These are phyloP conservation scores for Aulostomus chinensis DNA, from an alignment of 2,797 vertebrate genomes.

Conservation along the genomic window DNA sequence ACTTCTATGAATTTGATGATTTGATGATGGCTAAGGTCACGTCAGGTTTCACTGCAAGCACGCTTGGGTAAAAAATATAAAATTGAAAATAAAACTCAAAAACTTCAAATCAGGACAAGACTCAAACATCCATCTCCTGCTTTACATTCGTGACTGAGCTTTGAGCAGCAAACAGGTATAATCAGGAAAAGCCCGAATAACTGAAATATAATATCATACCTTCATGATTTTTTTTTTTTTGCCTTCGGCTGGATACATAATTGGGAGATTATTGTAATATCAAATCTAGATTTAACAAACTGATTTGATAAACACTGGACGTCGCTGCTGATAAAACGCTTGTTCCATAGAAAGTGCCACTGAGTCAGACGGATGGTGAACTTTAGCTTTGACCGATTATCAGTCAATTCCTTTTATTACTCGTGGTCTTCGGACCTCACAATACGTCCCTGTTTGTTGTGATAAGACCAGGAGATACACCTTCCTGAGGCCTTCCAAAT, in stretches of 20 bases:
- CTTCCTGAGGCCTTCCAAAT: background rate
- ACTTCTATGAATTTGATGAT: too few species aligned
- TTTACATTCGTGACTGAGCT: too few species aligned
- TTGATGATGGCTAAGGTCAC: too few species aligned
- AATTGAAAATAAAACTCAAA: too few species aligned
- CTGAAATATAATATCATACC: too few species aligned
- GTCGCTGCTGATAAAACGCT: constrained; percentile 2
- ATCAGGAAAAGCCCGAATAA: background rate
- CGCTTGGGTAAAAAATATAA: too few species aligned
- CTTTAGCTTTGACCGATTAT: constrained; percentile 60
- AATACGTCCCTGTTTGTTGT: constrained; percentile 38
- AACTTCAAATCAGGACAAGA: too few species aligned
- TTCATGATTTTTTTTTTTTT: too few species aligned
- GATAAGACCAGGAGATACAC: constrained; percentile 51
- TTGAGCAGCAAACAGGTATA: background rate
- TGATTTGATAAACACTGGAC: constrained; percentile 1
- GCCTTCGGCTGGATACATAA: background rate
- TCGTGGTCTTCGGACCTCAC: constrained; percentile 57
- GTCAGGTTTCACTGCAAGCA: too few species aligned
- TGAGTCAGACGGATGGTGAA: constrained; percentile 46
- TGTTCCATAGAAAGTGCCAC: constrained; percentile 10
- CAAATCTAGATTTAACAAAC: background rate
- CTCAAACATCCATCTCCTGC: too few species aligned
- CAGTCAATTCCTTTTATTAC: constrained; percentile 54
- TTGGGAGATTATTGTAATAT: background rate